Conservation (phyloP, 2,113 vertebrate genomes). For the Isurus oxyrinchus region DNA sequence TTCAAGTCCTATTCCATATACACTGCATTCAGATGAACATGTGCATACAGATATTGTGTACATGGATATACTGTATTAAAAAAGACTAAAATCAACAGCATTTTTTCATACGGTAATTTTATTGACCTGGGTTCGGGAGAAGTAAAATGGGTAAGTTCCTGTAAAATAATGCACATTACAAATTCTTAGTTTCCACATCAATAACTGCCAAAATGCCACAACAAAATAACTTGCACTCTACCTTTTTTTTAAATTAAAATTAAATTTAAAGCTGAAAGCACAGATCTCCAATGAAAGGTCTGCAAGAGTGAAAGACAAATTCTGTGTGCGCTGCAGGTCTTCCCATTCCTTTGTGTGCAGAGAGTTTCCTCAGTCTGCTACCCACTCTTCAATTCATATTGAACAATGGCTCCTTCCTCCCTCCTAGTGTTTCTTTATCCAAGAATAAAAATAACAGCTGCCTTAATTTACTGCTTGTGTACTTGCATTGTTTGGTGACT, state of each 20-base stretch:
- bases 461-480: conserved; percentile 70
- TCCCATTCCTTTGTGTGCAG: not conserved
- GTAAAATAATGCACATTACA: not conserved
- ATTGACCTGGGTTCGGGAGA: not conserved
- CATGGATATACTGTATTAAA: not conserved
- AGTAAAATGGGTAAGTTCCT: not conserved
- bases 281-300: not conserved
- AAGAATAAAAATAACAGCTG: conserved; percentile 60
- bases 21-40: not conserved
- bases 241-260: not conserved
- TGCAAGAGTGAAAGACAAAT: not conserved
- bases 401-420: conserved; percentile 38
- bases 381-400: conserved; percentile 31
- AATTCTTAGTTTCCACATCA: not conserved
- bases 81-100: not conserved
- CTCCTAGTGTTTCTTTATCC: conserved; percentile 52
- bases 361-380: not conserved
- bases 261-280: not conserved
- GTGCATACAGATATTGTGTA: not conserved
- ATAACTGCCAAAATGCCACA: not conserved
- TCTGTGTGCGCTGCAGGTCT: not conserved
- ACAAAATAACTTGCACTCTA: not conserved
- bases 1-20: not conserved
- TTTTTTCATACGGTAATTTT: not conserved
- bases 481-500: conserved; percentile 54